phyloP scores from a whole-genome alignment of 2,797 vertebrate genomes.

The Sylvilagus floridanus region DNA sequence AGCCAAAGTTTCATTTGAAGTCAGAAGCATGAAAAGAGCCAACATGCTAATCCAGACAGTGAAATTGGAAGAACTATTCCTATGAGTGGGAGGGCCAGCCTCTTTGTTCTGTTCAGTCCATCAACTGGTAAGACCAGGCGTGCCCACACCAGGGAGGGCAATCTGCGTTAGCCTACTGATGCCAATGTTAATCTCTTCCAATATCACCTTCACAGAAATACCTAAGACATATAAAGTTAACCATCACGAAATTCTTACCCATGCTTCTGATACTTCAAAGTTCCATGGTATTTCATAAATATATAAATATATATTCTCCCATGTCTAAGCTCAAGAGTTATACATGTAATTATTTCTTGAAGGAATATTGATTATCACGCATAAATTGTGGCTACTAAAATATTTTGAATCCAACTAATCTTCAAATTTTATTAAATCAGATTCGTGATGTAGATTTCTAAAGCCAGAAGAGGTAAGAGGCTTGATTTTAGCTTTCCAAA shows the following conservation, averaged over 20 bases:
- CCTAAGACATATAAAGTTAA: not conserved
- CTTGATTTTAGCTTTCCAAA: constrained; percentile 70
- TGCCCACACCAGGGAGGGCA: not conserved
- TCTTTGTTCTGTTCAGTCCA: not conserved
- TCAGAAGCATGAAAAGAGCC: not conserved
- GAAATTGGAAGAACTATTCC: not conserved
- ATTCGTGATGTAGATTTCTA: constrained; percentile 26
- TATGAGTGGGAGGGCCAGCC: not conserved
- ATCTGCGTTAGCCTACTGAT: not conserved
- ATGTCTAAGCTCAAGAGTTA: not conserved
- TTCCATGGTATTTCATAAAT: not conserved
- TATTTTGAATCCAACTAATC: constrained; percentile 35
- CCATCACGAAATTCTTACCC: not conserved
- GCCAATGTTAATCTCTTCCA: constrained; percentile 4
- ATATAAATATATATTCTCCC: not conserved
- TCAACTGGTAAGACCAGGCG: not conserved
- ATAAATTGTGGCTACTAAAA: constrained; percentile 35
- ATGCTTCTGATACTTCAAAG: constrained; percentile 13
- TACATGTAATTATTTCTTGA: constrained; percentile 32
- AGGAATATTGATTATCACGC: not conserved
- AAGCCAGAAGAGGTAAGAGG: constrained; percentile 55
- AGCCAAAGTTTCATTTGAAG: not conserved
- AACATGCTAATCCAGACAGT: not conserved
- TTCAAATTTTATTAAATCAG: constrained; percentile 55
- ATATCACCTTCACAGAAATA: not conserved